Evolutionary conservation across 2,797 vertebrate genomes (phyloP), one percentile per base, ranked within the genome.

Genomic region (Kryptopterus vitreolus): DNA sequence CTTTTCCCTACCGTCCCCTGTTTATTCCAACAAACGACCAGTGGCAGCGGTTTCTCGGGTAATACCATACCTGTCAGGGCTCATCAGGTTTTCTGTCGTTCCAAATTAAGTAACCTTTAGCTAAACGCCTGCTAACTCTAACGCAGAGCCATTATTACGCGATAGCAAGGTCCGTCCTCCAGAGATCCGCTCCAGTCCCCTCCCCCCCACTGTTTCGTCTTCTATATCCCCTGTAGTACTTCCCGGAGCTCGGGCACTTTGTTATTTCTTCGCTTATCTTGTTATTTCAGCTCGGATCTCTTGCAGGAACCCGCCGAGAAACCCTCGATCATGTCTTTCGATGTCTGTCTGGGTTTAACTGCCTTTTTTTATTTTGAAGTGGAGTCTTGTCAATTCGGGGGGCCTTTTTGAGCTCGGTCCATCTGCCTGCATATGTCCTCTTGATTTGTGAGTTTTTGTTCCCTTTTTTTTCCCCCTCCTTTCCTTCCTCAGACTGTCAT

Each of bases 191-290:
- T 80, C 76, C 73, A 85, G 78, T 87, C 90, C 83, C 84, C 31
- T 43, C 58, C 88, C 90, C 83, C 84, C 31, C 10, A 58, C 88
- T 88, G 89, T 87, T 91, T 92, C 89, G 90, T 84, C 88, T 85
- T 84, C 91, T 90, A 91, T 90, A 91, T 88, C 80, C 82, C 50
- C 43, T 58, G 83, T 90, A 92, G 91, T 88, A 87, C 86, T 80
- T 57, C 76, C 81, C 59, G 35, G 62, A 52, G 74, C 74, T 50
- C 68, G 38, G 80, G 86, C 87, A 83, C 63, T 59, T n/a, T 68
- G 53, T 75, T 69, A 78, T 78, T 79, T 48, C 26, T 33, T 9
- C 38, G 53, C 65, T 79, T 91, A 89, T 89, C 66, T 55, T 76
- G 86, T 91, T 89, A 89, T 90, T 90, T 86, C 81, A 35, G 62